Evolutionary conservation across 2,113 vertebrate species (phyloP).

Genomic region (Sminthopsis crassicaudata): DNA sequence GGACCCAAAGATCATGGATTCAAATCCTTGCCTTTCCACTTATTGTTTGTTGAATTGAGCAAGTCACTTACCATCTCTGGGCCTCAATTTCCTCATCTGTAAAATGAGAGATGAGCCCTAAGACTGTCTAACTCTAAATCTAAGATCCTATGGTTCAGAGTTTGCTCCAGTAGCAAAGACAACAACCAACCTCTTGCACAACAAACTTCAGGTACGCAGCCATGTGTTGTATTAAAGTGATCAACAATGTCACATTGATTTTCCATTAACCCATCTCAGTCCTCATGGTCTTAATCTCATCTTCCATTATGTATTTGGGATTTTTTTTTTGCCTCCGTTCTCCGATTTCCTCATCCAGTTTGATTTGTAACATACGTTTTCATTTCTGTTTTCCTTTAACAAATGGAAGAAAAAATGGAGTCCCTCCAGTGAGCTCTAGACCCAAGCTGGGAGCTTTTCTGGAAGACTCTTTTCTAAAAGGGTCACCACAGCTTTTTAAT

Average conservation of each 20-base stretch:
- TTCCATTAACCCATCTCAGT: rapidly evolving
- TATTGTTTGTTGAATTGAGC: neutral
- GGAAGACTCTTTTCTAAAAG: slow-evolving; percentile 27
- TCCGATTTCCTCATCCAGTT: slow-evolving; percentile 3
- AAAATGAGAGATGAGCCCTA: neutral
- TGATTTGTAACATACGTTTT: slow-evolving; percentile 20
- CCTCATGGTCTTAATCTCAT: slow-evolving; percentile 21
- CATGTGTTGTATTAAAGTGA: neutral
- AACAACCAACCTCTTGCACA: neutral
- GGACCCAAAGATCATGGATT: neutral
- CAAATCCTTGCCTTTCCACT: neutral
- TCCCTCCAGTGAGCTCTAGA: slow-evolving; percentile 34
- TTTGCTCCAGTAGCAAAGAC: neutral
- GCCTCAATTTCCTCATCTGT: neutral
- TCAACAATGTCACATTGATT: rapidly evolving
- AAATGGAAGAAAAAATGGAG: slow-evolving; percentile 72
- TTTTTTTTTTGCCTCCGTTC: neutral
- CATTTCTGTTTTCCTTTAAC: slow-evolving; percentile 23
- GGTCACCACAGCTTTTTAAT: slow-evolving; percentile 42
- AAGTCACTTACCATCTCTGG: neutral
- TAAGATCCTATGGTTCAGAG: neutral
- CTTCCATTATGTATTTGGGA: neutral
- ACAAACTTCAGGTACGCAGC: neutral
- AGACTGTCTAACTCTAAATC: neutral
- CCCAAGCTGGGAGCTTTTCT: slow-evolving; percentile 57